Evolutionary conservation across 2,888 invertebrate genomes (phyloP), one percentile per base, ranked within the genome.

Genomic region (Nysson spinosus): DNA sequence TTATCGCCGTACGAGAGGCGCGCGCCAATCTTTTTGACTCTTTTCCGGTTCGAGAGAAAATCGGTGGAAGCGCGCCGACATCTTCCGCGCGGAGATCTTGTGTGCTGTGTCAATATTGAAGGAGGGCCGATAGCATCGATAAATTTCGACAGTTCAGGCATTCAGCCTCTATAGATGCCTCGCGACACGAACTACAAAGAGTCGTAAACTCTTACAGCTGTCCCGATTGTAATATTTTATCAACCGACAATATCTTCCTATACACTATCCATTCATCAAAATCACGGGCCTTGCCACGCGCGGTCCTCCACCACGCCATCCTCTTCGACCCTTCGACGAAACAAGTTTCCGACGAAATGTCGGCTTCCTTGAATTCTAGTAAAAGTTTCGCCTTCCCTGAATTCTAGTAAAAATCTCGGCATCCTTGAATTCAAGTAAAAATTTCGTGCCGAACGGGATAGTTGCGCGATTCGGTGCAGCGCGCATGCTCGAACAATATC

Each of bases 131-230:
- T 72, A 75, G 52, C 50, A 52, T 74, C 71, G 82, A 83, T 81
- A 82, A 82, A 78, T 77, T 81, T 75, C 63, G 83, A 83, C 84
- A 83, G 82, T 81, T 80, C 79, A 57, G 34, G 61, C 81, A 82
- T 83, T 83, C 66, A 82, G 68, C 22, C 11, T 6, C 9, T 42
- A n/a, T 52, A 24, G 28, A 32, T 26, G 32, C 30, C 34, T 7
- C 28, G 24, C 37, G 42, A n/a, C 22, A 35, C 16, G 60, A 39
- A 24, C 62, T 72, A 79, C 72, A 80, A 79, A 79, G 75, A 66
- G 68, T 72, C 73, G 70, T 79, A 79, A 78, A 77, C 55, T 56
- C 37, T 30, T 68, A 78, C 80, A 82, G 81, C 81, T 81, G 81
- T 75, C 70, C 46, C 35, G 67, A 55, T 56, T 51, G 49, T 24